phyloP scores from a whole-genome alignment of 2,888 invertebrate species.

The Salticus scenicus region DNA sequence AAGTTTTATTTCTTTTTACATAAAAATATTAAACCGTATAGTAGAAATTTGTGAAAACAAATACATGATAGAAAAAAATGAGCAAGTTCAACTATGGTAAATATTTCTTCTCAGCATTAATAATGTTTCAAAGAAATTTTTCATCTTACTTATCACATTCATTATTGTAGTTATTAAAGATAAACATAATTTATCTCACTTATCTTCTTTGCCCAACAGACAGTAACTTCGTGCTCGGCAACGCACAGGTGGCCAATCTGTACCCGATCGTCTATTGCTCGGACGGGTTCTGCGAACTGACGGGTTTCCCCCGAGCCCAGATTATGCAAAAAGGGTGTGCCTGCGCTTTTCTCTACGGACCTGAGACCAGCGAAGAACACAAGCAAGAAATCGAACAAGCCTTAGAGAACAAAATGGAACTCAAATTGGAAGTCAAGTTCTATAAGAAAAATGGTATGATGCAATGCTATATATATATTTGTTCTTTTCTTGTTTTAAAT shows the following conservation, averaged over 20 bases:
- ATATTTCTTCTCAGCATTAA: too few species aligned
- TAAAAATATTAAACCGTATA: too few species aligned
- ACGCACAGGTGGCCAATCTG: conserved; percentile 89
- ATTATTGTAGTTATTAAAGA: background rate
- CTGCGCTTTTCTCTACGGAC: conserved; percentile 94
- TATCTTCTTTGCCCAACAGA: conserved; percentile 80
- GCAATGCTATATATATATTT: too few species aligned
- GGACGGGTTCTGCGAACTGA: conserved; percentile 96
- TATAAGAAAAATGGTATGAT: conserved; percentile 92
- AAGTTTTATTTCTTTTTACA: too few species aligned
- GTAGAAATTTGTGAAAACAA: too few species aligned
- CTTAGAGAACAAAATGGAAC: conserved; percentile 90
- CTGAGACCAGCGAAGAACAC: conserved; percentile 91
- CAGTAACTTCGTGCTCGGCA: conserved; percentile 96
- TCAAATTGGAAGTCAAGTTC: conserved; percentile 94
- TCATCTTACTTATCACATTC: too few species aligned
- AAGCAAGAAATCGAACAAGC: conserved; percentile 91
- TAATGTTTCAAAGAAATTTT: too few species aligned
- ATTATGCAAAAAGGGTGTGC: conserved; percentile 98
- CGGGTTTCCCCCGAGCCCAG: conserved; percentile 93
- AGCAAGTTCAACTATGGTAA: too few species aligned
- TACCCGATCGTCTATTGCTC: conserved; percentile 97
- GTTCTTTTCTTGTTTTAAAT: too few species aligned
- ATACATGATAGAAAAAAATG: too few species aligned
- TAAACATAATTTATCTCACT: background rate